Evolutionary conservation across 2,888 invertebrate genomes (phyloP), one percentile per base, ranked within the genome.

Genomic region (Microctonus aethiopoides): DNA sequence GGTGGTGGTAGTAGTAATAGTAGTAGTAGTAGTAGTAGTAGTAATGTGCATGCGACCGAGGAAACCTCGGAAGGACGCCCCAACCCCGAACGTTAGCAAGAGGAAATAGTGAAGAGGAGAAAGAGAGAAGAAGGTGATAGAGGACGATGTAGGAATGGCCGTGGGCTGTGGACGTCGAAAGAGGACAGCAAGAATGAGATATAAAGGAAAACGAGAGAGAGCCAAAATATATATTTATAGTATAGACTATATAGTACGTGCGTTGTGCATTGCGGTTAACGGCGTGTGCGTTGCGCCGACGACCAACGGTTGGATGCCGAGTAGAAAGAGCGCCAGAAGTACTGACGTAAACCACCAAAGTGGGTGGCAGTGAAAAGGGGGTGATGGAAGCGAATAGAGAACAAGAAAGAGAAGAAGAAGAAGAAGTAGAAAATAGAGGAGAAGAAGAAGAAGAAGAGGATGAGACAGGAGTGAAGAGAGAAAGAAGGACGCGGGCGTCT

Each of bases 401-500:
- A n/a, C n/a, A 36, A 68, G 71, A 61, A 26, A 61, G 29, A 29
- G 16, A 57, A 41, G 52, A 54, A 41, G 72, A 71, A 65, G 70
- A 66, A 34, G 72, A 64, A 22, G 41, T 39, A 26, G 69, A 36
- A 68, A 65, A 57, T 77, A 73, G 76, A 72, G 70, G 74, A 74
- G 80, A 79, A 82, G 80, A 36, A 68, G 71, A 29, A 29, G 22
- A 62, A 41, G 54, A 54, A 46, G 72, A 71, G 68, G 70, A 65
- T 32, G 72, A 60, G 41, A 41, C 39, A 26, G 70, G 46, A 68
- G 67, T 62, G 77, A 74, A 77, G 74, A 71, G 74, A 74, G 80
- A 79, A 82, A 80, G 82, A 82, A 83, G 82, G 83, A 84, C 83
- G 82, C 81, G 81, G 83, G 83, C 83, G 84, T 85, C 84, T 84